Base-by-base conservation (phyloP, 2,888 invertebrate species). In the Hirtodrosophila trivittata region DNA sequence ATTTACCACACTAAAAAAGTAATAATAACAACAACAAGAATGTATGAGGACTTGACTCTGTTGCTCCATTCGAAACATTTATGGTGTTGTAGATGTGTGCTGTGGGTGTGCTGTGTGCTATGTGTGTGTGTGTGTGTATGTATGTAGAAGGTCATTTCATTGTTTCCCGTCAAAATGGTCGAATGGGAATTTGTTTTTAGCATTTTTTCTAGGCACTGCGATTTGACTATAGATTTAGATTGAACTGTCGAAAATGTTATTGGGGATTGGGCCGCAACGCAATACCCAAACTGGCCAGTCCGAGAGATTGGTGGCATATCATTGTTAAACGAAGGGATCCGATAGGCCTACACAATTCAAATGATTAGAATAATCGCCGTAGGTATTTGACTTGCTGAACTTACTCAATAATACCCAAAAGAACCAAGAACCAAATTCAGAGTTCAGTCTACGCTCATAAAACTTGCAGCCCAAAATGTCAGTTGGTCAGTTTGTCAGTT, bases 61-160 rank as follows among this genome's bases (percentile, higher is more conserved):
- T 82, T 87, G 86, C 82, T 73, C 72, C 66, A 77, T 82, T 87
- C 82, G 65, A 65, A 85, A 81, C 82, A 82, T 81, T 87, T 82
- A 82, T 87, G 66, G 33, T 55, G 45, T 70, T 64, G 52, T 41
- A 41, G 39, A 37, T 21, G 10, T 35, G n/a, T 26, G 35, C 37
- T 47, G 43, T 60, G 57, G 51, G 38, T 46, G 32, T 54, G 35
- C 9, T 9, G 30, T 30, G 18, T 21, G 4, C 7, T 26, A 8
- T 55, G 35, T 38, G 14, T 38, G 18, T 46, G 32, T 63, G 46
- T 54, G 37, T 35, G 25, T 47, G 50, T 41, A 33, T 18, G 21
- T 57, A 33, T 54, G 45, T 54, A 51, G 45, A 64, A 58, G 82
- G 82, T 77, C 77, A 74, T 86, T 80, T 86, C 81, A 77, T 80